Evolutionary conservation across 2,113 vertebrate genomes (phyloP).

Genomic region (Mohoua ochrocephala): DNA sequence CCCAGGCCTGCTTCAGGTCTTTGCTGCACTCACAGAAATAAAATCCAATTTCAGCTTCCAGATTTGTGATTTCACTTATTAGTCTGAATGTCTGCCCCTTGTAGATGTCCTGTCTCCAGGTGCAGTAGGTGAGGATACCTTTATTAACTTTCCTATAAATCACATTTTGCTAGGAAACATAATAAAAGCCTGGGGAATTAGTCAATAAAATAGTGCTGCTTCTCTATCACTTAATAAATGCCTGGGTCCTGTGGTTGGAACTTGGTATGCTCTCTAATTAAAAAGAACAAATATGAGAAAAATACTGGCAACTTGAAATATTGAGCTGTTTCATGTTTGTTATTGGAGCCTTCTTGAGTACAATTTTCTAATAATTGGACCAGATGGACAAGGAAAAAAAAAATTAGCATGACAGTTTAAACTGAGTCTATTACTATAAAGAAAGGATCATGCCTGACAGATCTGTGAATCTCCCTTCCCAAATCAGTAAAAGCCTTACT

Average conservation of each 20-base stretch:
- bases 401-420: slow-evolving; percentile 1
- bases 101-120: slow-evolving; percentile 50
- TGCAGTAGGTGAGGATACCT: slow-evolving; percentile 54
- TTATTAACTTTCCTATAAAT: slow-evolving; percentile 62
- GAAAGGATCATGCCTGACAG: not conserved
- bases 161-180: slow-evolving; percentile 54
- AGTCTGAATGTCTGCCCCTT: slow-evolving; percentile 40
- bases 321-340: slow-evolving; percentile 28
- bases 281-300: slow-evolving; percentile 61
- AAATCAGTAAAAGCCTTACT: not conserved
- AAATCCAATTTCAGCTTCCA: slow-evolving; percentile 41
- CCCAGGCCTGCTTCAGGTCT: not conserved
- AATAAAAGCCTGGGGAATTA: slow-evolving; percentile 60
- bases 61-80: slow-evolving; percentile 57
- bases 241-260: not conserved
- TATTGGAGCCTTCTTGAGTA: slow-evolving; percentile 9
- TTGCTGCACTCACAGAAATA: not conserved
- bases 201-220: slow-evolving; percentile 47
- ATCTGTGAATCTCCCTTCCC: not conserved
- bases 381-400: slow-evolving; percentile 25
- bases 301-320: slow-evolving; percentile 41
- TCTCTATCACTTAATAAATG: slow-evolving; percentile 53
- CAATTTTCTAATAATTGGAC: slow-evolving; percentile 31
- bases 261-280: slow-evolving; percentile 44
- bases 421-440: not conserved